A percentile compares a stretch with the other conserved stretches of the same genome.
phyloP scores from a whole-genome alignment of 2,113 vertebrate genomes.

The Ammodytes dubius region DNA sequence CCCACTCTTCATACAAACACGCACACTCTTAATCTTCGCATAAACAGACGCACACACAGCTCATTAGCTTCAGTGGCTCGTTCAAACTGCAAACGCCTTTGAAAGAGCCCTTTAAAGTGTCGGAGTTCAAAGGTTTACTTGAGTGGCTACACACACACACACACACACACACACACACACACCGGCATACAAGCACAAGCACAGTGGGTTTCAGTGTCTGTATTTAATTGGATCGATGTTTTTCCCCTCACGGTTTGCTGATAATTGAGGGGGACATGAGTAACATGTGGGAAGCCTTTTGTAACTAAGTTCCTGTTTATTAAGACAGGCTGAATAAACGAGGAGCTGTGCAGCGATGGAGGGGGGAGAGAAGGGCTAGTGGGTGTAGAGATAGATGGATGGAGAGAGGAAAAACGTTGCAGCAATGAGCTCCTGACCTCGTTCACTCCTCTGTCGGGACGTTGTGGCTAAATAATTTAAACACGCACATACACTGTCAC shows the following conservation, averaged over 20 bases:
- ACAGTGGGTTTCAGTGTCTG: slow-evolving; percentile 47
- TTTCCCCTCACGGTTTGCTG: slow-evolving; percentile 51
- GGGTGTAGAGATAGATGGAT: slow-evolving; percentile 48
- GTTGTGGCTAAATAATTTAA: slow-evolving; percentile 79
- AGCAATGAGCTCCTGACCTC: slow-evolving; percentile 82
- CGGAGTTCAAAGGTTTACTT: slow-evolving; percentile 75
- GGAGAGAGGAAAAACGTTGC: slow-evolving; percentile 61
- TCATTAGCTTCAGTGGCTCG: slow-evolving; percentile 71
- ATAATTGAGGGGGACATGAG: slow-evolving; percentile 70
- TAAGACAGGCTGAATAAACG: slow-evolving; percentile 43
- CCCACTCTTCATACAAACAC: slow-evolving; percentile 12
- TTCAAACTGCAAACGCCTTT: slow-evolving; percentile 68
- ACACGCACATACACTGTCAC: slow-evolving; percentile 69
- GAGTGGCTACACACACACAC: slow-evolving; percentile 45
- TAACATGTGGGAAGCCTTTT: slow-evolving; percentile 73
- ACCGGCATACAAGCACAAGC: slow-evolving; percentile 23
- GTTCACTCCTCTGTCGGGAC: slow-evolving; percentile 82
- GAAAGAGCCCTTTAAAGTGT: slow-evolving; percentile 71
- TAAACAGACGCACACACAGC: slow-evolving; percentile 35
- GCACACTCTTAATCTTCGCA: background rate
- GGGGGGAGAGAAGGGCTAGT: slow-evolving; percentile 36
- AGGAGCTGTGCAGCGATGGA: slow-evolving; percentile 15
- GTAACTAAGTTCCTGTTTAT: slow-evolving; percentile 71
- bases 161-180: slow-evolving; percentile 30
- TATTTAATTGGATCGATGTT: slow-evolving; percentile 79